Base-by-base conservation (phyloP, 1,140 invertebrate species). In the Pseudomyrmex sp. region DNA sequence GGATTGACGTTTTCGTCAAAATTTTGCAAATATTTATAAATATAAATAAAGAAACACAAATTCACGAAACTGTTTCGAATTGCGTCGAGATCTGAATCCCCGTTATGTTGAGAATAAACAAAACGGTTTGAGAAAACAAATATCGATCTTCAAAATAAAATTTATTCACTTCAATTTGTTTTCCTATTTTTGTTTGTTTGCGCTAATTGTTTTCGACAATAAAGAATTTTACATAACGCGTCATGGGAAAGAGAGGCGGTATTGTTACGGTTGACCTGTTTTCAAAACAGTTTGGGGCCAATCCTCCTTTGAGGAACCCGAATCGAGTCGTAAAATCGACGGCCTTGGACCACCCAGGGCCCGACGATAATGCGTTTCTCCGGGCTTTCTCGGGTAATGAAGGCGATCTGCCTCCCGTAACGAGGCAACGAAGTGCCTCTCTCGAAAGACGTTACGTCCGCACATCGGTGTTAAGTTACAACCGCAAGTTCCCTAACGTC, bases 351-450 rank as follows among this genome's bases (percentile, higher is more conserved):
- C 91, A 91, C 89, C 89, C 89, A 90, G 83, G 69, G 61, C 58
- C 23, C 61, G 56, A 35, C 85, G 82, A 90, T 91, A 82, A 82
- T 85, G 76, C 83, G 82, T 82, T 91, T 90, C 89, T 79, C 83
- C 84, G 77, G 76, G 85, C 85, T 91, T 91, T 91, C 86, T 87
- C 85, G 75, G 85, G 74, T 87, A 90, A 90, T 85, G 89, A 91
- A 88, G 90, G 84, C 85, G 89, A 91, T 90, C 91, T 72, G 35
- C 82, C 50, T 68, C 83, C 68, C 68, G 65, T 90, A 90, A 90
- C 88, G 85, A 91, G 35, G 85, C 83, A 62, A 15, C 50, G 13
- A 13, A 52, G 50, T 20, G 73, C 58, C 23, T 48, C 52, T 52
- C 23, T 54, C 52, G 61, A 44, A 85, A 83, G 74, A 77, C 15